Base-by-base conservation (phyloP, 2,888 invertebrate species). In the Ashinkailepas kermadecensis region DNA sequence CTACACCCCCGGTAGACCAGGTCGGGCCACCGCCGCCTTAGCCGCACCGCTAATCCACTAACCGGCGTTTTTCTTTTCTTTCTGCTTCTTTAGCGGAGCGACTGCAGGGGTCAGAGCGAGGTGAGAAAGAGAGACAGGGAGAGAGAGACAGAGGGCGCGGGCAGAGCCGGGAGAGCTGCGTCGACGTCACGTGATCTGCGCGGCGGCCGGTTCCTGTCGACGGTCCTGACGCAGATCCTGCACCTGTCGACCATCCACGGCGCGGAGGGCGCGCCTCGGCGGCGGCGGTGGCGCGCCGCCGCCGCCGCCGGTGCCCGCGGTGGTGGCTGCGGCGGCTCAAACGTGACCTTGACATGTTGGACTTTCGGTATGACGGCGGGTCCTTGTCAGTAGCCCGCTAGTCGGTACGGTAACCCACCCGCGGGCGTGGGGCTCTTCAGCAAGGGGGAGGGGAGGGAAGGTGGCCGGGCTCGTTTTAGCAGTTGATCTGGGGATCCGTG, bases 81-180 rank as follows among this genome's bases (percentile, higher is more conserved):
- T 74, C 74, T 74, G 74, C 74, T 74, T 74, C 74, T 74, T 56
- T 74, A 74, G 74, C 74, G 74, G 74, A 74, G 74, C 9, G 39
- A 39, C 70, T 13, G 39, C 70, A 70, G 70, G 70, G 70, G 23
- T 39, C 70, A 39, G 70, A 39, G 56, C 74, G 74, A 74, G 74
- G 74, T 74, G 74, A 74, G 74, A 56, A 8, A 15, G 18, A 70
- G 39, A 70, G 70, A 54, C 54, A 74, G 39, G 1, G 74, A 56
- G 56, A 70, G 39, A 74, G 74, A 7, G 74, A 15, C 9, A 39
- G 70, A 70, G 70, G 25, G 10, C 25, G 25, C 70, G 10, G 70
- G 70, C 70, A 70, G 70, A 70, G 70, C 70, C 6, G 15, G 67
- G 67, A 15, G 64, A 13, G 64, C 18, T 21, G 64, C 70, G 70